These are phyloP conservation scores for Octopus sinensis DNA, from an alignment of 1,140 invertebrate genomes.

Conservation along the genomic window DNA sequence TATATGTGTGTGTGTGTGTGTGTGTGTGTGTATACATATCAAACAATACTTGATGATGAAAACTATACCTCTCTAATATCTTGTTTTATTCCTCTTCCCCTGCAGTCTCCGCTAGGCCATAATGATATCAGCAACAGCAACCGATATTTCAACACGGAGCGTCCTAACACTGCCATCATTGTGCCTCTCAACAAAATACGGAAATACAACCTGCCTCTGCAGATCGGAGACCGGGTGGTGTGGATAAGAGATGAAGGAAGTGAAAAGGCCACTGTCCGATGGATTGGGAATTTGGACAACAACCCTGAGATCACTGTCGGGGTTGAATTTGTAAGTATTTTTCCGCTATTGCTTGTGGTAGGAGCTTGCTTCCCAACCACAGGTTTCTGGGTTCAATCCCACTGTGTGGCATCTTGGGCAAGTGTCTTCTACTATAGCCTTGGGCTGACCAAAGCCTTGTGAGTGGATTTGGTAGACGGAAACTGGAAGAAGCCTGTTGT, in stretches of 20 bases:
- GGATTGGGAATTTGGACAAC: constrained; percentile 62
- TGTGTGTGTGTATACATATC: not conserved
- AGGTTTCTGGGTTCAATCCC: no score
- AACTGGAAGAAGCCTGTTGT: no score
- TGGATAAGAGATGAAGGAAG: constrained; percentile 62
- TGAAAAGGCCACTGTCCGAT: constrained; percentile 60
- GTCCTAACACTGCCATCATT: constrained; percentile 47
- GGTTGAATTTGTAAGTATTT: constrained; percentile 63
- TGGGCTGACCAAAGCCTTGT: no score
- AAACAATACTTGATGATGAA: not conserved
- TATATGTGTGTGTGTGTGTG: constrained; percentile 7
- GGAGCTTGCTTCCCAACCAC: no score
- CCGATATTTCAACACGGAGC: constrained; percentile 40
- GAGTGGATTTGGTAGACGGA: no score
- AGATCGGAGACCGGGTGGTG: constrained; percentile 60
- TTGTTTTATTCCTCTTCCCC: not conserved
- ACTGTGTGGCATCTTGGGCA: no score
- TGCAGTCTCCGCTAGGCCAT: not conserved
- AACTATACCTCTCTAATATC: not conserved
- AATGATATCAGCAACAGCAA: constrained; percentile 10
- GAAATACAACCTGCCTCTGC: constrained; percentile 15
- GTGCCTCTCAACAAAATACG: constrained; percentile 45
- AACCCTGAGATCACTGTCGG: constrained; percentile 62
- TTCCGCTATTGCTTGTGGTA: no score
- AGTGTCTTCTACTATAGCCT: no score